Evolutionary conservation across 2,113 vertebrate species (phyloP), one percentile per base, ranked within the genome.

Genomic region (Scatophagus argus): DNA sequence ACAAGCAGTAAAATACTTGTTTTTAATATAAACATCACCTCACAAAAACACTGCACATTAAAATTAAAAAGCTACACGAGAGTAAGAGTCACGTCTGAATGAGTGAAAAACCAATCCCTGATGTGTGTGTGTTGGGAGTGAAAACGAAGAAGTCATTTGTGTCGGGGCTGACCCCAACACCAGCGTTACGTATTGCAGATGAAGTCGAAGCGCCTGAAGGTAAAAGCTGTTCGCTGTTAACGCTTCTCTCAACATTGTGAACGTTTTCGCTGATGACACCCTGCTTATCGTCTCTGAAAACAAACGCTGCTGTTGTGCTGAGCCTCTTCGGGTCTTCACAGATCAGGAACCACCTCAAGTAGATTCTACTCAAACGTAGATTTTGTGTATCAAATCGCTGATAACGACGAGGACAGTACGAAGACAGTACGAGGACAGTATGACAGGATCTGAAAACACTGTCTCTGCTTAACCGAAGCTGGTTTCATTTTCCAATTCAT

Each of bases 21-120:
- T 29, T 10, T 44, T 10, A 36, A 34, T 21, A 64, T 9, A 49
- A 80, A 61, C 77, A 54, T 27, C 31, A 44, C 19, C 39, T 8
- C 11, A 25, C 4, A 39, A 27, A 52, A 31, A 41, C 25, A 43
- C 19, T 34, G 34, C 12, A 14, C 13, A 0, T 6, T 68, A 11
- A 68, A 29, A 77, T 60, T 6, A 62, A 11, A 68, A 29, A 77
- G 54, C 59, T 65, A 9, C 12, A 75, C 46, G 55, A 56, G 54
- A 41, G 44, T 3, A 31, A 6, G 54, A 66, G 5, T 8, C 10
- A 12, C 21, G 6, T 14, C 51, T 82, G 17, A 79, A 75, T 74
- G 62, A 75, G 44, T 49, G 5, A 39, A 3, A 27, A 2, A 1
- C 19, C 23, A 67, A 47, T 31, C 8, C 52, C 69, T 58, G 38